A percentile compares a stretch with the other conserved stretches of the same genome.
Conservation (phyloP, 2,113 vertebrate genomes). For the Orientallactaga bullata region DNA sequence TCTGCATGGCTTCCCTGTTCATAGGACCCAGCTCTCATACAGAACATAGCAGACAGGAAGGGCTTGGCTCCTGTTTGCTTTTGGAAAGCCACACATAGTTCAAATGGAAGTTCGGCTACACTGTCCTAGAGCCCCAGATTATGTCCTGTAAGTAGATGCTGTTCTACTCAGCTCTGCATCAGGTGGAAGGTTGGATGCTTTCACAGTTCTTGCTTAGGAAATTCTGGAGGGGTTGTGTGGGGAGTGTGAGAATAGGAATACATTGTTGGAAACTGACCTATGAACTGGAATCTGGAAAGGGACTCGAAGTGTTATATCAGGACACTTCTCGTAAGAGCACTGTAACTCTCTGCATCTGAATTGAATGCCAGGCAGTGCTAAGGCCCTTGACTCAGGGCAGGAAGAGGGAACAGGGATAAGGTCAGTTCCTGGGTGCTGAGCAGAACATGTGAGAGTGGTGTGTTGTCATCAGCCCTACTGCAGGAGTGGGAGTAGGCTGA, state of each 20-base stretch:
- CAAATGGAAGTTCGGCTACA: neutral
- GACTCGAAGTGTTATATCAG: neutral
- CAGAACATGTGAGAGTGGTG: neutral
- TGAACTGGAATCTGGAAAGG: neutral
- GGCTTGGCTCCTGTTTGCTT: neutral
- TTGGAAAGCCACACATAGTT: accelerated
- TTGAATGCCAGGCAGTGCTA: neutral
- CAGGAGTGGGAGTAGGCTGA: neutral
- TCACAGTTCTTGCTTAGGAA: neutral
- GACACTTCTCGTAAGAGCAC: neutral
- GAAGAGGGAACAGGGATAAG: neutral
- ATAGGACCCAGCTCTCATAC: neutral
- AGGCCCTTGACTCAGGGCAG: neutral
- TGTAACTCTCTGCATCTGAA: too few species aligned
- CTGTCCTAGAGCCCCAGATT: neutral
- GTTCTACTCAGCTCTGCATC: neutral
- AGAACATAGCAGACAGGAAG: neutral
- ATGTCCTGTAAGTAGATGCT: accelerated
- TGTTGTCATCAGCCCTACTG: accelerated
- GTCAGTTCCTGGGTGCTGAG: neutral
- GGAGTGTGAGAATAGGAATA: neutral
- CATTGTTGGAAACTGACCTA: neutral
- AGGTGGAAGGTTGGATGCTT: neutral
- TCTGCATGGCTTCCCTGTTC: neutral
- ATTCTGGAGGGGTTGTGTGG: neutral